These are phyloP conservation scores for Echinarachnius parma DNA, from an alignment of 53 echinoderm and acorn worm species.

Conservation along the genomic window DNA sequence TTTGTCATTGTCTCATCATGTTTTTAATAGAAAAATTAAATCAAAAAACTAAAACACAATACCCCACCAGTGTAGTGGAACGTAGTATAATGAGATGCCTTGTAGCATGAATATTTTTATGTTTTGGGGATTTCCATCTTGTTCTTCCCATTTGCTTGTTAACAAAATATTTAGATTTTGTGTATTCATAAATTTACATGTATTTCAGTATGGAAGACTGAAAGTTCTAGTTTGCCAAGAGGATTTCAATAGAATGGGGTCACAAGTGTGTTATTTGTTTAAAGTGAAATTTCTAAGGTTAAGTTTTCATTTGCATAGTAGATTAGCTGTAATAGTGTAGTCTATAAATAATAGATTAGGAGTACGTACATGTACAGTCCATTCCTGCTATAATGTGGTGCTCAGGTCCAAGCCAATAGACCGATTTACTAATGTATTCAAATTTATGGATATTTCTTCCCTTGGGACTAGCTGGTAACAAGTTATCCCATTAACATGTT, in stretches of 20 bases:
- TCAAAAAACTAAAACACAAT: constrained; percentile 3
- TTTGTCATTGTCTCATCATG: constrained; percentile 4
- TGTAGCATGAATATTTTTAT: not conserved
- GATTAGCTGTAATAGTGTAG: constrained; percentile 10
- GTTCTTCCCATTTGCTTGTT: constrained; percentile 4
- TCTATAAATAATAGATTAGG: constrained; percentile 11
- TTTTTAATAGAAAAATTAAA: constrained; percentile 3
- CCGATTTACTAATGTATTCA: too few species aligned
- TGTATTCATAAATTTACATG: constrained; percentile 11
- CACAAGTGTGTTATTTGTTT: constrained; percentile 12
- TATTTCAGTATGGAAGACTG: constrained; percentile 17
- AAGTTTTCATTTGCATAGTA: constrained; percentile 17
- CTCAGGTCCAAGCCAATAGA: too few species aligned
- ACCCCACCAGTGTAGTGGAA: constrained; percentile 4
- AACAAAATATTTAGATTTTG: constrained; percentile 13
- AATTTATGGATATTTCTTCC: too few species aligned
- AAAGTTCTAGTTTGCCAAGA: constrained; percentile 7
- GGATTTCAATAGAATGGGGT: constrained; percentile 12
- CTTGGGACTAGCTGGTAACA: constrained; percentile 4
- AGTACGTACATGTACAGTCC: constrained; percentile 11
- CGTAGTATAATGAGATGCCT: constrained; percentile 4
- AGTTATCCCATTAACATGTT: constrained; percentile 4
- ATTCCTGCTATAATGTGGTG: constrained; percentile 4
- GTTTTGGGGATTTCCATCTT: too few species aligned
- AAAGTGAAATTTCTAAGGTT: constrained; percentile 9